Percentiles rank a stretch among this genome's conserved stretches.
phyloP scores from a whole-genome alignment of 2,888 invertebrate genomes.

The Yponomeuta plumbellus region DNA sequence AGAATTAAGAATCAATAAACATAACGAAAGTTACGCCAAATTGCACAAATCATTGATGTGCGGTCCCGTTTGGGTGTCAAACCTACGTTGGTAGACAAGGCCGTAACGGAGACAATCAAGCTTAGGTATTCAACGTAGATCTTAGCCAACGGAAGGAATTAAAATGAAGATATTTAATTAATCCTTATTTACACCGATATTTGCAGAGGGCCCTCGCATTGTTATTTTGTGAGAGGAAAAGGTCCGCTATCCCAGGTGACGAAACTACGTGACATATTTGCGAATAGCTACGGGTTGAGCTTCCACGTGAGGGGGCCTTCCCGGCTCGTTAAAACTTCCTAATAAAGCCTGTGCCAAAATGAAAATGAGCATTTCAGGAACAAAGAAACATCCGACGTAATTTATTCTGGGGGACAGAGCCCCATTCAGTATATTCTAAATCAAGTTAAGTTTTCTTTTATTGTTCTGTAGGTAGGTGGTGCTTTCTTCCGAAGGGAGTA shows the following conservation, averaged over 20 bases:
- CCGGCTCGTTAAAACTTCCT: constrained; percentile 20
- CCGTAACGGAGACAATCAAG: no score
- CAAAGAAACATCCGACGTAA: constrained; percentile 52
- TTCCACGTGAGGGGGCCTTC: not conserved
- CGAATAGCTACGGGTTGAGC: not conserved
- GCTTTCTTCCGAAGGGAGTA: constrained; percentile 17
- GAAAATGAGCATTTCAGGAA: constrained; percentile 17
- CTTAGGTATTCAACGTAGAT: no score
- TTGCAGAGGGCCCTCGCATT: constrained; percentile 1
- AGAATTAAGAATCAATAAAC: no score
- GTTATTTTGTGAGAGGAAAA: constrained; percentile 5
- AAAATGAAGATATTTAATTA: no score
- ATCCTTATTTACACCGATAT: no score
- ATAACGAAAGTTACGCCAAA: no score
- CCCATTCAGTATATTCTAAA: constrained; percentile 22
- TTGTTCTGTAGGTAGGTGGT: constrained; percentile 21
- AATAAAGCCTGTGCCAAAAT: constrained; percentile 8
- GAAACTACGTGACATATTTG: constrained; percentile 15
- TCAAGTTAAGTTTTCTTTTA: constrained; percentile 30
- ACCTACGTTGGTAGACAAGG: no score
- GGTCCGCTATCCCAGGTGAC: not conserved
- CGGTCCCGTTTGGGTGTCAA: no score
- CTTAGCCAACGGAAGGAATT: no score
- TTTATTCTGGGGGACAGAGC: constrained; percentile 41
- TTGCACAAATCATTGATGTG: no score